Evolutionary conservation across 2,113 vertebrate species (phyloP).

Genomic region (Paradoxurus hermaphroditus): DNA sequence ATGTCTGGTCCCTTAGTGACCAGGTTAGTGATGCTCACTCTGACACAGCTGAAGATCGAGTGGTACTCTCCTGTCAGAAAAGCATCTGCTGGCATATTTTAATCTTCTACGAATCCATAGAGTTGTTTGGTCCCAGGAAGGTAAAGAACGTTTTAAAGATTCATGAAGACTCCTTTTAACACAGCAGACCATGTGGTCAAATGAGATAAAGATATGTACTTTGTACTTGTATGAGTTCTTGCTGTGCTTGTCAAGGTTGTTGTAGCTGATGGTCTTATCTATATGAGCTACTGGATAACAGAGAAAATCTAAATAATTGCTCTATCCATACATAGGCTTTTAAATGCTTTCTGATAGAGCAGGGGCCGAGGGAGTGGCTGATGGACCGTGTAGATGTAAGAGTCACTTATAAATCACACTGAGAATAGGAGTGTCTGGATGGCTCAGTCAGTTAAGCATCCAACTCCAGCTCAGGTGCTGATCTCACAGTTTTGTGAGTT

Average conservation of each 20-base stretch:
- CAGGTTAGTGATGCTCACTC: background rate
- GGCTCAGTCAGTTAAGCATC: too few relatives aligned
- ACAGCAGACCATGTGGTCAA: background rate
- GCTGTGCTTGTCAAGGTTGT: background rate
- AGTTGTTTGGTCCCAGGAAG: background rate
- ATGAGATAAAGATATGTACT: background rate
- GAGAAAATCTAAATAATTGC: background rate
- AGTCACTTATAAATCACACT: background rate
- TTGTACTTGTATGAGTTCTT: background rate
- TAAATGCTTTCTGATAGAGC: background rate
- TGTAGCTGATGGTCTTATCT: background rate
- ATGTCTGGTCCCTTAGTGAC: background rate
- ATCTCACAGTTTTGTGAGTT: too few relatives aligned
- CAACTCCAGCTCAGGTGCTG: too few relatives aligned
- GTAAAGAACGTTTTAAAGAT: conserved; percentile 18
- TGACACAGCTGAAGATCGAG: background rate
- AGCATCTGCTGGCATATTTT: background rate
- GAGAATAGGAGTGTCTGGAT: background rate
- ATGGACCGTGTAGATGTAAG: conserved; percentile 9
- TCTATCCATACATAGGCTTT: background rate
- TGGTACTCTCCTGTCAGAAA: background rate
- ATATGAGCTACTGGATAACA: background rate
- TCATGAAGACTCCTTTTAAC: background rate
- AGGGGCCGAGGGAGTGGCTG: background rate
- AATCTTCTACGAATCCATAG: background rate